Evolutionary conservation across 1,140 invertebrate species (phyloP), one percentile per base, ranked within the genome.

Genomic region (Bicyclus anynana): DNA sequence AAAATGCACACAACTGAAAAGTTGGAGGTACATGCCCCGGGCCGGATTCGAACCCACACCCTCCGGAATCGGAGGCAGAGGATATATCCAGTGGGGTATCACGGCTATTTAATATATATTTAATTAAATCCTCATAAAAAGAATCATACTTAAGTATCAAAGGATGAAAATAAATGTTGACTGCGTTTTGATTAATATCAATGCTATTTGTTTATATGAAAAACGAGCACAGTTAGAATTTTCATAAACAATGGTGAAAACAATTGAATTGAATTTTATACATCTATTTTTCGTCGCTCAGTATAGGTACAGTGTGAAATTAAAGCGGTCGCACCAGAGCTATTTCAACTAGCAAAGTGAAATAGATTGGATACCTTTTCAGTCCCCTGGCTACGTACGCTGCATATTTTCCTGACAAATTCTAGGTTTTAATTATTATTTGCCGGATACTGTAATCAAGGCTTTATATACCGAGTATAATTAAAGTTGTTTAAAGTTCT

Each of bases 301-400:
- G 16, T 14, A 44, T 56, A 56, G 29, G 53, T 49, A 49, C 35
- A 29, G 44, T 47, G 42, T 38, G 44, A 49, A 56, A 48, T 49
- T 56, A 48, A 49, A 56, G 44, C 53, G 42, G 13, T 33, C 33
- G 29, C 46, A 12, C 46, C 46, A 33, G 20, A 48, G 26, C 44
- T 26, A 56, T 51, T 51, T 51, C 49, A 51, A 37, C 49, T 47
- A 23, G 44, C 44, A 23, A 37, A 38, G 49, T 51, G 33, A 51
- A 51, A 51, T 51, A 51, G 49, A 51, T 51, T 51, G 49, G 49
- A 51, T 51, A 51, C 49, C 49, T 51, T 51, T 51, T 51, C 29
- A 38, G 35, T 47, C 21, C 44, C 49, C 18, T 21, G 49, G 35
- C 49, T 37, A 38, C 33, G 20, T 51, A 38, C 33, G 35, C 26